These are phyloP conservation scores for Cricetomys ansorgei DNA, from an alignment of 2,113 vertebrate species.

Conservation along the genomic window DNA sequence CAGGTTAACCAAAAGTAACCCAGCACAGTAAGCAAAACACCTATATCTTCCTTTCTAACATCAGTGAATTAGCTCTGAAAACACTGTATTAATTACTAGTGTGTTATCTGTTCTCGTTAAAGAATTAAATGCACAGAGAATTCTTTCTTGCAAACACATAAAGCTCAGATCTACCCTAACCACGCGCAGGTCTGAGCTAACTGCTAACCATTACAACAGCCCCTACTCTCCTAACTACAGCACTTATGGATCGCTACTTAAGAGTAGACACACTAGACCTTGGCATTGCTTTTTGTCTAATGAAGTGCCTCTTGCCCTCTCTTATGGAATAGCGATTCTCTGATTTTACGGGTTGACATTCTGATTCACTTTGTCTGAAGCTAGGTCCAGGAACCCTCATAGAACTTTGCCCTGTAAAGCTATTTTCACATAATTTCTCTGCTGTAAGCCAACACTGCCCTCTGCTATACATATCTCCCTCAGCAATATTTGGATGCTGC, in stretches of 20 bases:
- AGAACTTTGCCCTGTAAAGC: background rate
- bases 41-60: background rate
- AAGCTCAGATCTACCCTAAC: background rate
- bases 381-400: background rate
- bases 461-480: no score
- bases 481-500: fast-evolving
- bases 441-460: background rate
- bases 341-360: background rate
- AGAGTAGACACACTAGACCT: background rate
- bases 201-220: background rate
- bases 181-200: background rate
- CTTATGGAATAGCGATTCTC: background rate
- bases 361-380: background rate
- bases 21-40: background rate
- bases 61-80: background rate
- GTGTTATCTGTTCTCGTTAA: background rate
- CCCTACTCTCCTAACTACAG: background rate
- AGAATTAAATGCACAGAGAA: background rate
- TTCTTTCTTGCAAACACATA: background rate
- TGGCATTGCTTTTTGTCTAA: background rate
- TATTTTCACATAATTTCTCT: background rate
- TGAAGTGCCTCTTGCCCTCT: background rate
- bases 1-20: background rate
- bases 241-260: background rate
- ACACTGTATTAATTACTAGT: background rate